phyloP scores from a whole-genome alignment of 2,113 vertebrate species.

The Ploceus nigricollis region DNA sequence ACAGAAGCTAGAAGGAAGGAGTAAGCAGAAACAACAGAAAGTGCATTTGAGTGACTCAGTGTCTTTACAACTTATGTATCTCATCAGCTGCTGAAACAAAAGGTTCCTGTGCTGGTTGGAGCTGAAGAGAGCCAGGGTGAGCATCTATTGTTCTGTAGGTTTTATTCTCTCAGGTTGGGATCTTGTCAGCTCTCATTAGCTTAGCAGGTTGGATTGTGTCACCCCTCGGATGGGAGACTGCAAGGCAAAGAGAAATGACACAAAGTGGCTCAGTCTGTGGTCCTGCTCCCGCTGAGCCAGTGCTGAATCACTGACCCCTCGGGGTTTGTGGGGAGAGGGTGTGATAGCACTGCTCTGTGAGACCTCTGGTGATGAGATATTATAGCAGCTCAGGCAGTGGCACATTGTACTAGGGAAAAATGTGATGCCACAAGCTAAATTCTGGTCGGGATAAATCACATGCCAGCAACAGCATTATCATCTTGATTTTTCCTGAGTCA shows the following conservation, averaged over 20 bases:
- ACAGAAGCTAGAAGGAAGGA: not conserved
- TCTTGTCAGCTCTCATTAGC: conserved; percentile 47
- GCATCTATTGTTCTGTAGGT: not conserved
- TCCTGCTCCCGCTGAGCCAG: not conserved
- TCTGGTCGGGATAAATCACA: not conserved
- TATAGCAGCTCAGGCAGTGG: not conserved
- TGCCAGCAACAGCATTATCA: not conserved
- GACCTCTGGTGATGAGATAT: not conserved
- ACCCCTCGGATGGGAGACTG: not conserved
- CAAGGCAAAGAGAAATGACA: not conserved
- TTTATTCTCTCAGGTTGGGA: conserved; percentile 8
- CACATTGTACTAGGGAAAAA: not conserved
- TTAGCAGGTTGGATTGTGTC: conserved; percentile 5
- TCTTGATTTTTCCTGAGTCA: not conserved
- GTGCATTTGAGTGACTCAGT: conserved; percentile 9
- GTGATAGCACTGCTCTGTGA: not conserved
- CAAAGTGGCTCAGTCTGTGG: not conserved
- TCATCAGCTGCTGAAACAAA: conserved; percentile 57
- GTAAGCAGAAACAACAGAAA: conserved; percentile 25
- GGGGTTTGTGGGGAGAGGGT: not conserved
- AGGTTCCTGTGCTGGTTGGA: conserved; percentile 55
- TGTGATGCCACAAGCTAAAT: not conserved
- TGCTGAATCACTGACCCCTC: not conserved
- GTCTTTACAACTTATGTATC: conserved; percentile 7
- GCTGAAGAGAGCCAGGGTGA: conserved; percentile 46